Percentiles rank a stretch among this genome's conserved stretches.
Evolutionary conservation across 2,797 vertebrate genomes (phyloP).

Genomic region (Platalea minor): DNA sequence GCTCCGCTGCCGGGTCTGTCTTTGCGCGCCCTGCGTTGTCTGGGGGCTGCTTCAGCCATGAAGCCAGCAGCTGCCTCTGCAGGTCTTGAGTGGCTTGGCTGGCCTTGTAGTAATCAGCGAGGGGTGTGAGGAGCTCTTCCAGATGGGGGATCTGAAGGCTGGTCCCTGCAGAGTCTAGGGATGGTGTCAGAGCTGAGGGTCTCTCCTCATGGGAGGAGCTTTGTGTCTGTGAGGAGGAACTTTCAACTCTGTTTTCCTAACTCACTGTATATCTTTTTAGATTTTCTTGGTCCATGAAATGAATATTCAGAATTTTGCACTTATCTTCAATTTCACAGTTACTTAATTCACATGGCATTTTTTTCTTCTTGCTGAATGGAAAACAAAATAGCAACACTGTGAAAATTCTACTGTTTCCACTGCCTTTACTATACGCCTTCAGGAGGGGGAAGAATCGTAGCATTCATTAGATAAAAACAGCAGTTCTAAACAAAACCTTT

Average conservation of each 20-base stretch:
- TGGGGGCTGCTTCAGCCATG: not conserved
- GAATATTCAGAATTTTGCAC: not conserved
- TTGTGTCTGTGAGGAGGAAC: not conserved
- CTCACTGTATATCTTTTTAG: not conserved
- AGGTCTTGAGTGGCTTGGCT: too few species aligned
- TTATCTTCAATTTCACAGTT: not conserved
- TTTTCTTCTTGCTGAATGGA: not conserved
- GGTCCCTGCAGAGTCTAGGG: not conserved
- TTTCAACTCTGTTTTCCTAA: not conserved
- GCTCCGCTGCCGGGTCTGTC: not conserved
- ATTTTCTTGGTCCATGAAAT: not conserved
- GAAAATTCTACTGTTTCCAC: not conserved
- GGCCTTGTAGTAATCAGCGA: accelerated
- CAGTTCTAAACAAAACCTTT: not conserved
- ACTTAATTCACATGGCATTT: not conserved
- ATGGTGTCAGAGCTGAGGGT: not conserved
- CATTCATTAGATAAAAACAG: not conserved
- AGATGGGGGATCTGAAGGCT: too few species aligned
- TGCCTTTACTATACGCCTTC: not conserved
- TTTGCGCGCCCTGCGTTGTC: accelerated
- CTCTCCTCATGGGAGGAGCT: accelerated
- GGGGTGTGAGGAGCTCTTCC: not conserved
- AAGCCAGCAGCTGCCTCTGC: not conserved
- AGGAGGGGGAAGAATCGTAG: not conserved
- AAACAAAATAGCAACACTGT: not conserved